Base-by-base conservation (phyloP, 1,140 invertebrate species). In the Bursaphelenchus mucronatus region DNA sequence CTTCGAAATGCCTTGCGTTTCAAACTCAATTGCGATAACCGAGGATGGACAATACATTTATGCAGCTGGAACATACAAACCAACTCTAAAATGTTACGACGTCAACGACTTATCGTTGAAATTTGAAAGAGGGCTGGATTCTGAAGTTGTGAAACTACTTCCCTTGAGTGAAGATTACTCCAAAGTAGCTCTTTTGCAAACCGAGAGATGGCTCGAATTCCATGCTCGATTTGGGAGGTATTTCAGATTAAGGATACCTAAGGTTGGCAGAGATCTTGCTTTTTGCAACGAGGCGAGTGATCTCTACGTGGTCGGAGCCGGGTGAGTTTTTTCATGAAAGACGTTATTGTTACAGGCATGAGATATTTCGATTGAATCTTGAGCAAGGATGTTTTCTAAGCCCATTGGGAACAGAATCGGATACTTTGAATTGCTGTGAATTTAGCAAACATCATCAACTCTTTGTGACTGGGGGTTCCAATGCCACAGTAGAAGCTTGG, bases 101-200 rank as follows among this genome's bases (percentile, higher is more conserved):
- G 89, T 97, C 0, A 88, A 90, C 73, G 91, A 98, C 83, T 84
- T 98, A 67, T 94, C 94, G 1, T 86, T 98, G 75, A 99, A 99
- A 84, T 99, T 98, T 86, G 94, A 98, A 83, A 86, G 95, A 75
- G 96, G 95, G 81, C 89, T 98, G 75, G 96, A 99, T 85, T 89
- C 92, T 3, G 94, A 98, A 86, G 90, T 82, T 21, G 70, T 85
- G 8, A 83, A 84, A 69, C 79, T 91, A 86, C 82, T 89, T 89
- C 73, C 82, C 53, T 67, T 86, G n/a, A 83, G 82, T 11, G 83
- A 86, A 15, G 85, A 86, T 71, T 86, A 85, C 62, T 78, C 82
- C 10, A 86, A 86, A 76, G 53, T 87, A 19, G 82, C 86, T 17
- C 84, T 88, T 69, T 78, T 88, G 8, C 85, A 88, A 76, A 82